These are phyloP conservation scores for Lonchura striata DNA, from an alignment of 2,113 vertebrate species.

Conservation along the genomic window DNA sequence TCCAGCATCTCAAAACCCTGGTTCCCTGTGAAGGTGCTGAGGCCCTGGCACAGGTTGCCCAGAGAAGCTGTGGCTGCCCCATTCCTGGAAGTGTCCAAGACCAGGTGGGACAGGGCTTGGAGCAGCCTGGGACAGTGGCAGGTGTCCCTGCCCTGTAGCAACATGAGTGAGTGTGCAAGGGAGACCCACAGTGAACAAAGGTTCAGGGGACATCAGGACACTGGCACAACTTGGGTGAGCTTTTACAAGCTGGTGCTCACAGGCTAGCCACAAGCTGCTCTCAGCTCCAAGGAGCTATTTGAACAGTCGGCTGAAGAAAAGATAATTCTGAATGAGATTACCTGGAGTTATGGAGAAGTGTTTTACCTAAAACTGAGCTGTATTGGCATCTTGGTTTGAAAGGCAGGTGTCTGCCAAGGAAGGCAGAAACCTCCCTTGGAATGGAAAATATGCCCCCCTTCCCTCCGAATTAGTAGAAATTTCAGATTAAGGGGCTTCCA, in stretches of 20 bases:
- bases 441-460: not conserved
- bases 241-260: not conserved
- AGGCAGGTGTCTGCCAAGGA: not conserved
- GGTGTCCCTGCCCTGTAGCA: not conserved
- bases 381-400: not conserved
- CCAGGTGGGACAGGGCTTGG: fast-evolving
- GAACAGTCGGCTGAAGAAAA: not conserved
- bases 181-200: not conserved
- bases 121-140: too few species aligned
- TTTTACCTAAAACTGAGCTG: not conserved
- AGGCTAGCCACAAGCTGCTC: not conserved
- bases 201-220: fast-evolving
- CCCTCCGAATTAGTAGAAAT: not conserved
- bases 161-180: too few species aligned
- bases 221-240: not conserved
- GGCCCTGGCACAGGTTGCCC: not conserved
- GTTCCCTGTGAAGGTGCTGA: not conserved
- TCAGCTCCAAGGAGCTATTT: not conserved
- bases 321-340: not conserved
- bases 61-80: not conserved
- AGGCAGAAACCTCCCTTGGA: not conserved
- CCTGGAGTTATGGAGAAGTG: not conserved
- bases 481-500: not conserved
- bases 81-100: not conserved
- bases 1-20: not conserved